Base-by-base conservation (phyloP, 92 coral and sea anemone genomes). In the Meandrina meandrites region DNA sequence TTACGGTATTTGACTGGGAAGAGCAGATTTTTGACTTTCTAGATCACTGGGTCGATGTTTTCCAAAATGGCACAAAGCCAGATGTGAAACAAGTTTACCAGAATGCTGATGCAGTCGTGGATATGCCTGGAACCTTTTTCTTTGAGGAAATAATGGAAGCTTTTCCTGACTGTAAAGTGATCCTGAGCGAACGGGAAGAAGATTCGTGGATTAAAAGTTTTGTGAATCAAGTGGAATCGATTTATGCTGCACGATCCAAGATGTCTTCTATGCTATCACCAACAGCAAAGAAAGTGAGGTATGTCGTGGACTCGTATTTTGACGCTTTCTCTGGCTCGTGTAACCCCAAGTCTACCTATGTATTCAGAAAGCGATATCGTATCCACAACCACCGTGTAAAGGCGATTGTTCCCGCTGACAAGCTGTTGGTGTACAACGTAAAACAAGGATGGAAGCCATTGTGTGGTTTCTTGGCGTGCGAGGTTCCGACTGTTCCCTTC, bases 381-480 rank as follows among this genome's bases (percentile, higher is more conserved):
- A 68, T 68, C 67, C 67, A 58, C 81, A 87, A 87, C 81, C 86
- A 87, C 56, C 86, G 90, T 8, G 90, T 87, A 66, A 87, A 81
- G 86, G 13, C 90, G n/a, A 75, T 87, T 21, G 90, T 87, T 72
- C 90, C 90, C 47, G 57, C 64, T 54, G 87, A 81, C 31, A 87
- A 87, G 76, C 81, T 87, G 40, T 66, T 87, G 32, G 81, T 80
- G 12, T 87, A 71, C 81, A 81, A 45, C 37, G 86, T 87, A 28
- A 66, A 87, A 30, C 81, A 87, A 74, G 90, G 90, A 81, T 87
- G 90, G 90, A 42, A 87, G 53, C 87, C 90, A 19, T 81, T 87
- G 86, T 87, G 90, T 81, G 81, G 74, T 40, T 87, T 87, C 76
- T 70, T 83, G 30, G 87, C 67, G 18, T 35, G 75, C 75, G 30